Evolutionary conservation across 2,888 invertebrate species (phyloP).

Genomic region (Aphidoletes aphidimyza): DNA sequence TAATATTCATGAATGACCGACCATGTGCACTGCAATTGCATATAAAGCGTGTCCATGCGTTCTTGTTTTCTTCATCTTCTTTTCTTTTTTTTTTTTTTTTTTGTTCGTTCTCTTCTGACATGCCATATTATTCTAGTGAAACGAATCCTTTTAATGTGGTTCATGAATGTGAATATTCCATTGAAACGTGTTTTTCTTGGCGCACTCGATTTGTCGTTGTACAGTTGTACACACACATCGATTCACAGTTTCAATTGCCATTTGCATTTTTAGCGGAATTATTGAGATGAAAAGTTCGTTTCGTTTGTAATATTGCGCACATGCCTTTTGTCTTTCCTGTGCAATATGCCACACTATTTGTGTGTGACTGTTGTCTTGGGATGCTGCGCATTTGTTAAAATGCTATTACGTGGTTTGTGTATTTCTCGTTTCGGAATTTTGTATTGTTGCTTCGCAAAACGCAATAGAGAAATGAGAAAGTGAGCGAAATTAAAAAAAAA

Average conservation of each 20-base stretch:
- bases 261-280: not conserved
- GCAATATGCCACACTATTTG: not conserved
- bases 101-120: no score
- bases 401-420: slow-evolving; percentile 5
- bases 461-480: slow-evolving; percentile 22
- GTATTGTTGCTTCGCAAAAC: not conserved
- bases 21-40: no score
- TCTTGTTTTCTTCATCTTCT: not conserved
- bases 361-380: not conserved
- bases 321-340: not conserved
- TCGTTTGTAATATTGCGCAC: slow-evolving; percentile 46
- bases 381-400: slow-evolving; percentile 28
- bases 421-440: slow-evolving; percentile 40
- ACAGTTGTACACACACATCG: not conserved
- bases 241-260: slow-evolving; percentile 47
- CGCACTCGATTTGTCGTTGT: slow-evolving; percentile 2
- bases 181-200: not conserved
- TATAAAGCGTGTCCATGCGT: no score
- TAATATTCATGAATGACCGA: not conserved
- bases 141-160: not conserved
- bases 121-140: not conserved
- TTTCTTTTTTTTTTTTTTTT: not conserved
- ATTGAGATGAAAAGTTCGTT: slow-evolving; percentile 41
- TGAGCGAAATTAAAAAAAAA: not conserved
- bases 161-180: not conserved